These are phyloP conservation scores for Cerastoderma edule DNA, from an alignment of 2,888 invertebrate species.

Conservation along the genomic window DNA sequence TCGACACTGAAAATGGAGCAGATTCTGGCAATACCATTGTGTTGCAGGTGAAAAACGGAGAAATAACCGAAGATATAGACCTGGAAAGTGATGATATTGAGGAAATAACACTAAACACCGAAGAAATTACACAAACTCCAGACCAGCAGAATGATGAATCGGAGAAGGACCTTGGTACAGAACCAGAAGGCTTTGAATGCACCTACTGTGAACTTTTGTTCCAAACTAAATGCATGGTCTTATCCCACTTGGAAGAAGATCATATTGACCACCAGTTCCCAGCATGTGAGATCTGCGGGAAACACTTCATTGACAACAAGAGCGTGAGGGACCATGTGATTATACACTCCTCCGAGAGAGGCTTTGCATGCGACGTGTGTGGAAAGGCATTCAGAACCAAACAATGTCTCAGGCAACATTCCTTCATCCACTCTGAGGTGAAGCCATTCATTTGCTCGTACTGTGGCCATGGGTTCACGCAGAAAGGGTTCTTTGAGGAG, in stretches of 20 bases:
- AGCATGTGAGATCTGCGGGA: constrained; percentile 42
- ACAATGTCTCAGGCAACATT: constrained; percentile 49
- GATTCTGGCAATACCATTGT: not conserved
- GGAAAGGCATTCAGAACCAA: constrained; percentile 52
- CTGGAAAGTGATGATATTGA: no score
- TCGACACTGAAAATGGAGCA: not conserved
- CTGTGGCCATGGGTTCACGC: constrained; percentile 61
- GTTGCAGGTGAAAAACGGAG: not conserved
- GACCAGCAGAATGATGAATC: not conserved
- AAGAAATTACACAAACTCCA: no score
- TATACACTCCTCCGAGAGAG: constrained; percentile 37
- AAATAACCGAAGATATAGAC: not conserved
- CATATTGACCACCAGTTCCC: constrained; percentile 45
- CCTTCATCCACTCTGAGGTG: constrained; percentile 43
- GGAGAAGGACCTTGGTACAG: not conserved
- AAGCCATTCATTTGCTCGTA: constrained; percentile 57
- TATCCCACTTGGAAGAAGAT: constrained; percentile 39
- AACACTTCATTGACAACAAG: constrained; percentile 45
- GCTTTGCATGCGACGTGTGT: constrained; percentile 43
- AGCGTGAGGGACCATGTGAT: constrained; percentile 45
- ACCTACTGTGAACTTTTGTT: constrained; percentile 49
- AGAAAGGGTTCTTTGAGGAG: constrained; percentile 54
- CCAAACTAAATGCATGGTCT: constrained; percentile 47
- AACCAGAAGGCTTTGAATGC: constrained; percentile 36
- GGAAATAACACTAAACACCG: no score